A percentile compares a stretch with the other conserved stretches of the same genome.
Conservation (phyloP, 2,888 invertebrate species). For the Morpho helenor region DNA sequence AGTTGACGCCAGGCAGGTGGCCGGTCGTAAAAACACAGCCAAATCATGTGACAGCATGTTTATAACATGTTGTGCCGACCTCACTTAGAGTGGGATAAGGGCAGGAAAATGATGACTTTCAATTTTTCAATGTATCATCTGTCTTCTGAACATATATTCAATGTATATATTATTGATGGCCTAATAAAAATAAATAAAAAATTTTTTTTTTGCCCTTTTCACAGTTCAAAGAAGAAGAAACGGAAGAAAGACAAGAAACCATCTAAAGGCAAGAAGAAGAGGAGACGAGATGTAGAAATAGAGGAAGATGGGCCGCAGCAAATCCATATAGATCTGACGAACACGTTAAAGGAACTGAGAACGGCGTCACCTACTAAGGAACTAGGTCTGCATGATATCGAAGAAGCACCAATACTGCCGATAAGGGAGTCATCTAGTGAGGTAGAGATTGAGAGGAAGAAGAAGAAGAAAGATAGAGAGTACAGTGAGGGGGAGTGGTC, state of each 20-base stretch:
- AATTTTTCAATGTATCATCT: too few species aligned
- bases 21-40: too few species aligned
- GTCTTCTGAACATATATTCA: too few species aligned
- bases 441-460: slow-evolving; percentile 31
- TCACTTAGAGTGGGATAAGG: too few species aligned
- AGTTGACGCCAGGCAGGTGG: too few species aligned
- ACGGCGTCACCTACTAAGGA: slow-evolving; percentile 59
- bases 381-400: slow-evolving; percentile 37
- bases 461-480: slow-evolving; percentile 47
- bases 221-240: slow-evolving; percentile 54
- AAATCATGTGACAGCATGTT: too few species aligned
- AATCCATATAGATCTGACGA: slow-evolving; percentile 53
- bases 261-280: slow-evolving; percentile 53
- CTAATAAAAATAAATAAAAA: too few species aligned
- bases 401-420: slow-evolving; percentile 28
- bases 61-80: too few species aligned
- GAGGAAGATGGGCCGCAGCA: slow-evolving; percentile 38
- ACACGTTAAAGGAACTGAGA: slow-evolving; percentile 58
- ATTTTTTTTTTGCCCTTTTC: slow-evolving; percentile 8
- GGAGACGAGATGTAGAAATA: slow-evolving; percentile 33
- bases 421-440: slow-evolving; percentile 40
- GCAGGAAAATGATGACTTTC: too few species aligned
- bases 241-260: slow-evolving; percentile 61
- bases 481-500: slow-evolving; percentile 75
- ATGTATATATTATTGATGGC: too few species aligned